These are phyloP conservation scores for Conistra vaccinii DNA, from an alignment of 2,888 invertebrate genomes.

Conservation along the genomic window DNA sequence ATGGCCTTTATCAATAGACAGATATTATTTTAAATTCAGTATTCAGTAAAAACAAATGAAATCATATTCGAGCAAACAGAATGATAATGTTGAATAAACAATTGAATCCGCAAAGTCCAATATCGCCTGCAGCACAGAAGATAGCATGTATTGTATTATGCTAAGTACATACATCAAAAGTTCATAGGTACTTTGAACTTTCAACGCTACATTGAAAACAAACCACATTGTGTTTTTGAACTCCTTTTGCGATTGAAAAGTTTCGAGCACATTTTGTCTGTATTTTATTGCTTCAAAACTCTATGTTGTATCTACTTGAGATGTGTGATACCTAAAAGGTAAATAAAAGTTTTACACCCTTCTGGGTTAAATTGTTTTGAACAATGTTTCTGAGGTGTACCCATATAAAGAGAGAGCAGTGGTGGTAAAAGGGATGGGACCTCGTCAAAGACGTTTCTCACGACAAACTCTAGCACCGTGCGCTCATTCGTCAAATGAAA, in stretches of 20 bases:
- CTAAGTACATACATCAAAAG: slow-evolving; percentile 9
- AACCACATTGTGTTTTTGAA: slow-evolving; percentile 13
- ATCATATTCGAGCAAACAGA: background rate
- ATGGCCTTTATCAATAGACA: background rate
- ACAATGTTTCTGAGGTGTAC: too few species aligned
- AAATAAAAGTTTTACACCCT: background rate
- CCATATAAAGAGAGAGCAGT: too few species aligned
- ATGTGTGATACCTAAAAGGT: background rate
- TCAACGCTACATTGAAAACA: slow-evolving; percentile 1
- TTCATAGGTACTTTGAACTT: slow-evolving; percentile 14
- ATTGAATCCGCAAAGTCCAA: background rate
- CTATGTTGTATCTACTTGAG: background rate
- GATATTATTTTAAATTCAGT: slow-evolving; percentile 5
- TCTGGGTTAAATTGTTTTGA: too few species aligned
- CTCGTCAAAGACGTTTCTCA: too few species aligned
- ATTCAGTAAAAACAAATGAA: background rate
- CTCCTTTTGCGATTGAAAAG: background rate
- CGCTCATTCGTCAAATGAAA: too few species aligned
- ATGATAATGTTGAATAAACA: slow-evolving; percentile 9
- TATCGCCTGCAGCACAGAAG: background rate
- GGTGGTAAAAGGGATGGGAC: too few species aligned
- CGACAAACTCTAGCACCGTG: too few species aligned
- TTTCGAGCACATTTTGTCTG: background rate
- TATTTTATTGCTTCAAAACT: slow-evolving; percentile 5
- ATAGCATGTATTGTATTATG: slow-evolving; percentile 4